These are phyloP conservation scores for Rhipidura dahli DNA, from an alignment of 2,113 vertebrate species.

Conservation along the genomic window DNA sequence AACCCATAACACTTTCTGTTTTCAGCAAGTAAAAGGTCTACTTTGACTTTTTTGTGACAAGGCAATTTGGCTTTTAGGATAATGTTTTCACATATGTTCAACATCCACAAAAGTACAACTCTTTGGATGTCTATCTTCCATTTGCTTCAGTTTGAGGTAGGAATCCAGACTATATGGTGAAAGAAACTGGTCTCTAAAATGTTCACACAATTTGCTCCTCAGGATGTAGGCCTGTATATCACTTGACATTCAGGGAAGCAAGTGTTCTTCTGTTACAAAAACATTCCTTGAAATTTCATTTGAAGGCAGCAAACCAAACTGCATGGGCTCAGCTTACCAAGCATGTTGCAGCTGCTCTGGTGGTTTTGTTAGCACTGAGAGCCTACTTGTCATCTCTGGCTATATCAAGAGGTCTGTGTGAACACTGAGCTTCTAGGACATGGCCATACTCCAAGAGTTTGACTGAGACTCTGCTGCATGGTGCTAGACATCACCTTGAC, in stretches of 20 bases:
- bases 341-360: background rate
- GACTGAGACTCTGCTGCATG: background rate
- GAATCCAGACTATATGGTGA: background rate
- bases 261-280: background rate
- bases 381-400: background rate
- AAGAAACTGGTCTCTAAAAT: background rate
- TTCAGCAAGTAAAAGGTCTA: background rate
- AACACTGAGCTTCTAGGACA: background rate
- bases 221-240: background rate
- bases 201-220: background rate
- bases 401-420: background rate
- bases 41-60: background rate
- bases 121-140: background rate
- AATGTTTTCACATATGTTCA: background rate
- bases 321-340: background rate
- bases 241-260: background rate
- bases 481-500: background rate
- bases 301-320: background rate
- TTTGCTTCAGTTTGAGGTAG: background rate
- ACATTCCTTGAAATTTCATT: background rate
- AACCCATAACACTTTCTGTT: background rate
- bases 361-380: background rate
- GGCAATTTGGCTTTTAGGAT: background rate
- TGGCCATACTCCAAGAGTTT: background rate
- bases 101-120: background rate